A percentile compares a stretch with the other conserved stretches of the same genome.
phyloP scores from a whole-genome alignment of 2,888 invertebrate species.

The Timema podura region DNA sequence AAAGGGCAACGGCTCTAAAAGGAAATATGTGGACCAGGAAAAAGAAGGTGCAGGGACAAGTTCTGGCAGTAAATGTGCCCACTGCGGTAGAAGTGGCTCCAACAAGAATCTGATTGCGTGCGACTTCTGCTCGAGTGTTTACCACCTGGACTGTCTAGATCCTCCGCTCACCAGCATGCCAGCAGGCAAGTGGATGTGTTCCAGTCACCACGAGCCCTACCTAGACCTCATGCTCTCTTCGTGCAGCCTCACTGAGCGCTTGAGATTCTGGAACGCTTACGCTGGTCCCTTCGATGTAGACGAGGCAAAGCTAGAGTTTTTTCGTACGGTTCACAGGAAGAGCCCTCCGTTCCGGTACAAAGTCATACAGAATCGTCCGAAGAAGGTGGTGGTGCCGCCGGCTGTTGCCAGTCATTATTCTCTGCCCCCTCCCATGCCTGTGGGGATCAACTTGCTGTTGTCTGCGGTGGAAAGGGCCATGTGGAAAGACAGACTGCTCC shows the following conservation, averaged over 20 bases:
- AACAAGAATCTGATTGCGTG: conserved; percentile 85
- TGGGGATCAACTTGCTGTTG: no score
- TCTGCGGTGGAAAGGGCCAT: no score
- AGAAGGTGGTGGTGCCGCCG: no score
- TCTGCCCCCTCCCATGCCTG: no score
- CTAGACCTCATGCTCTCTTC: conserved; percentile 75
- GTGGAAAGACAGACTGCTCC: no score
- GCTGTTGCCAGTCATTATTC: no score
- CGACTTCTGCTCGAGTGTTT: conserved; percentile 87
- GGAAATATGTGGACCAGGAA: no score
- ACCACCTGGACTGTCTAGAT: conserved; percentile 87
- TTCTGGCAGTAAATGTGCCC: no score
- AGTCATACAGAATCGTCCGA: no score
- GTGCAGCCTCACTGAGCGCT: conserved; percentile 79
- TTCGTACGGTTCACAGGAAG: conserved; percentile 67
- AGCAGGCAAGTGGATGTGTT: conserved; percentile 94
- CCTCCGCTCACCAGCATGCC: conserved; percentile 88
- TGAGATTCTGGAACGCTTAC: conserved; percentile 84
- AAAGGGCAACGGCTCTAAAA: no score
- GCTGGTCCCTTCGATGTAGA: conserved; percentile 79
- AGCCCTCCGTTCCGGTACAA: conserved; percentile 70
- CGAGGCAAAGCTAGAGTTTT: conserved; percentile 79
- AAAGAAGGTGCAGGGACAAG: no score
- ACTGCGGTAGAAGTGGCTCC: no score
- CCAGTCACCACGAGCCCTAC: conserved; percentile 89